A percentile compares a stretch with the other conserved stretches of the same genome.
phyloP scores from a whole-genome alignment of 2,797 vertebrate genomes.

The Microhierax caerulescens region DNA sequence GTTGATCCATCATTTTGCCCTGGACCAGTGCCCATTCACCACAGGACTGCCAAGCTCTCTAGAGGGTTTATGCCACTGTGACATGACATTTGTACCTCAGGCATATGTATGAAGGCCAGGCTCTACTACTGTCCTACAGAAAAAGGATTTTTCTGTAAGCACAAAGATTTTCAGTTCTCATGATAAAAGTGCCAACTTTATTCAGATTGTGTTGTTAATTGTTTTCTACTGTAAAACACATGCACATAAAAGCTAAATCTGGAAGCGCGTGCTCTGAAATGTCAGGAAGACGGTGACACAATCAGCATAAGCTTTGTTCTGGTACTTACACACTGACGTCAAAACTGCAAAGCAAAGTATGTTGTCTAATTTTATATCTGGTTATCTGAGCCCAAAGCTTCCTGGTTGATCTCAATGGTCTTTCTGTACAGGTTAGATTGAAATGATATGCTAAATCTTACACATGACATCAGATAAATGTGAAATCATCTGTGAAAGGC shows the following conservation, averaged over 20 bases:
- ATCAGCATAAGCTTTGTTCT: neutral
- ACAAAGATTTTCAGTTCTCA: neutral
- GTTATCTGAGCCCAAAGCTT: neutral
- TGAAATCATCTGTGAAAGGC: conserved; percentile 13
- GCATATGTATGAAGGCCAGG: neutral
- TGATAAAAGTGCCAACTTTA: neutral
- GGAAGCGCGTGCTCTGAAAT: neutral
- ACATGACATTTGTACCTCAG: neutral
- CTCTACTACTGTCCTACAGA: neutral
- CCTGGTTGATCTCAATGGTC: neutral
- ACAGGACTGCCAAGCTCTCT: fast-evolving
- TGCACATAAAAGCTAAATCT: neutral
- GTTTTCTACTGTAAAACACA: neutral
- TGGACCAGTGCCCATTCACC: fast-evolving
- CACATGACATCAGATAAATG: neutral
- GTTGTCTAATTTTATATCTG: neutral
- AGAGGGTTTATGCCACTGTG: fast-evolving
- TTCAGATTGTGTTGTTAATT: neutral
- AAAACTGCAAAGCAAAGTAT: neutral
- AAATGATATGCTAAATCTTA: neutral
- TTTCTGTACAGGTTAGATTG: neutral
- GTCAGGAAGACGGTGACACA: neutral
- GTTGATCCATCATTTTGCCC: neutral
- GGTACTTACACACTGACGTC: fast-evolving
- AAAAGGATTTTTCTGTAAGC: neutral